phyloP scores from a whole-genome alignment of 2,113 vertebrate genomes.

The Bostrychus sinensis region DNA sequence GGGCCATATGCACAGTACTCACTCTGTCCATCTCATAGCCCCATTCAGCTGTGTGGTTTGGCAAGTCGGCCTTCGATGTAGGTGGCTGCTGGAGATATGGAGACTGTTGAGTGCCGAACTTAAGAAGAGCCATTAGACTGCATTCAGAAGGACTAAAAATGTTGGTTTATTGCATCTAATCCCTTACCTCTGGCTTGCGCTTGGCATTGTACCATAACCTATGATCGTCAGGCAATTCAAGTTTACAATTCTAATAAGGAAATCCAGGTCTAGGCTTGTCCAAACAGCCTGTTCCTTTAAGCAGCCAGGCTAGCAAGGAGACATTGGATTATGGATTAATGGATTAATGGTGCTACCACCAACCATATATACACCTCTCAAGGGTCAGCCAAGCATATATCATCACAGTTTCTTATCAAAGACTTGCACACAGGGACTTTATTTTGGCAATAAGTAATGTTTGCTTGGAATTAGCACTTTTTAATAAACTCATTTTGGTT shows the following conservation, averaged over 20 bases:
- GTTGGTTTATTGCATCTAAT: conserved; percentile 53
- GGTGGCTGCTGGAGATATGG: conserved; percentile 73
- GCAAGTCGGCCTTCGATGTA: conserved; percentile 65
- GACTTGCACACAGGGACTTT: conserved; percentile 33
- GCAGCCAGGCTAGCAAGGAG: conserved; percentile 23
- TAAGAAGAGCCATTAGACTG: conserved; percentile 59
- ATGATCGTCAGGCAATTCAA: conserved; percentile 62
- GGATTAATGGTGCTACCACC: conserved; percentile 27
- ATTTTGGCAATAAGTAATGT: conserved; percentile 57
- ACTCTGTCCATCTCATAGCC: conserved; percentile 70
- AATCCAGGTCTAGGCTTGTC: conserved; percentile 60
- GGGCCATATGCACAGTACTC: conserved; percentile 55
- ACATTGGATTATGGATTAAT: conserved; percentile 53
- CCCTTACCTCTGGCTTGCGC: conserved; percentile 37
- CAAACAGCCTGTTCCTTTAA: conserved; percentile 49
- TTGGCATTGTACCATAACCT: conserved; percentile 58
- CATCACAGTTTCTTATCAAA: conserved; percentile 69
- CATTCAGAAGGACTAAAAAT: conserved; percentile 21
- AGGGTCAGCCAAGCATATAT: conserved; percentile 50
- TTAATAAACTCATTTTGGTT: conserved; percentile 72
- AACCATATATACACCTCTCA: conserved; percentile 14
- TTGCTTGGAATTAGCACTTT: conserved; percentile 69
- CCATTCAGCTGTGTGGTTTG: conserved; percentile 73
- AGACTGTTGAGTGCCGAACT: conserved; percentile 59
- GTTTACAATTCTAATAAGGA: conserved; percentile 65